Conservation (phyloP, 2,113 vertebrate genomes). For the Dipodomys spectabilis region DNA sequence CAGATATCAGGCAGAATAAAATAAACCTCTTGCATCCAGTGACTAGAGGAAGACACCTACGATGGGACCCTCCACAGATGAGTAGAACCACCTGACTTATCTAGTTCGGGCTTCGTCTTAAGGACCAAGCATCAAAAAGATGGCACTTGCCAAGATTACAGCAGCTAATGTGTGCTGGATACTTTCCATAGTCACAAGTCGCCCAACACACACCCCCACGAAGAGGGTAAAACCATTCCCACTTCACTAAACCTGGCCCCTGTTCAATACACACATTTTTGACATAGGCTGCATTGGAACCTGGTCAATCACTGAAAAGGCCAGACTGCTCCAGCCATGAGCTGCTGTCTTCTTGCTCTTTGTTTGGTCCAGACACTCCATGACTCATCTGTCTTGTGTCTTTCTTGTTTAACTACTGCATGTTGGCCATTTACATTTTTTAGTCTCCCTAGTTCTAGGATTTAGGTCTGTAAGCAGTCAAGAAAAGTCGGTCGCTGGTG, state of each 20-base stretch:
- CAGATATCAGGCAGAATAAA: not conserved
- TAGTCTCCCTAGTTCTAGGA: not conserved
- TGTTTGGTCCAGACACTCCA: not conserved
- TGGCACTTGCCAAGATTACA: not conserved
- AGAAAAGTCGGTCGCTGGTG: not conserved
- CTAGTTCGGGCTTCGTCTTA: not conserved
- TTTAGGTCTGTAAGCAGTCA: not conserved
- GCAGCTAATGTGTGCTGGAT: not conserved
- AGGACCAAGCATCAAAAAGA: not conserved
- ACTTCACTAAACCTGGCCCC: not conserved
- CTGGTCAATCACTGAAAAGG: not conserved
- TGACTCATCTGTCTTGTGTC: not conserved
- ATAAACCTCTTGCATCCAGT: not conserved
- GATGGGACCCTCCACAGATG: not conserved
- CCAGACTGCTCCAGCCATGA: not conserved
- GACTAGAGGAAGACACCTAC: not conserved
- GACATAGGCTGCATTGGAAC: not conserved
- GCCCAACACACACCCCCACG: rapidly evolving
- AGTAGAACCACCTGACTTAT: not conserved
- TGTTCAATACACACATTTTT: not conserved
- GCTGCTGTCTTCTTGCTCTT: not conserved
- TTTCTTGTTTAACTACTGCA: not conserved
- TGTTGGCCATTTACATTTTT: not conserved
- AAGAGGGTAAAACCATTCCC: not conserved
- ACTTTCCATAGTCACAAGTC: not conserved